Percentiles rank a stretch among this genome's conserved stretches.
Evolutionary conservation across 1,140 invertebrate genomes (phyloP).

Genomic region (Rhagoletis pomonella): DNA sequence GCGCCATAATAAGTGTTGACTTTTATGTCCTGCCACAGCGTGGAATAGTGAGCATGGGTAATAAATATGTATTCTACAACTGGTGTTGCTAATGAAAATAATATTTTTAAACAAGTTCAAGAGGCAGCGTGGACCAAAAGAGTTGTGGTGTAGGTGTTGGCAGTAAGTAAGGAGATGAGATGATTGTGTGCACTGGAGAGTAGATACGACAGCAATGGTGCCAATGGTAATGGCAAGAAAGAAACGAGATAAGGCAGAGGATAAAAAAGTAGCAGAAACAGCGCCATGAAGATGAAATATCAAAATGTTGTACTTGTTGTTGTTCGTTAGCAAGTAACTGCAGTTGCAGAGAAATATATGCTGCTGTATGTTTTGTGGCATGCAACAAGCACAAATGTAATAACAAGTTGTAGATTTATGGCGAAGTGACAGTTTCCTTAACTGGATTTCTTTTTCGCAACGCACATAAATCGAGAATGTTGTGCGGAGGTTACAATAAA

Average conservation of each 20-base stretch:
- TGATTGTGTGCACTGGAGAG: background rate
- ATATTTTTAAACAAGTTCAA: constrained; percentile 22
- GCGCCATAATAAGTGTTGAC: constrained; percentile 32
- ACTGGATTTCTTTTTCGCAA: background rate
- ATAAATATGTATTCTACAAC: constrained; percentile 14
- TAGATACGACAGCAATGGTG: background rate
- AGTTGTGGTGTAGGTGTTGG: constrained; percentile 22
- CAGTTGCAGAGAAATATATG: constrained; percentile 25
- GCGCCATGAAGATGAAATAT: background rate
- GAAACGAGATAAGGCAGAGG: background rate
- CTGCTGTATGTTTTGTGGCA: background rate
- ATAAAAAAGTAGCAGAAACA: background rate
- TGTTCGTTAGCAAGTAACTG: background rate
- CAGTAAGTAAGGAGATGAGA: constrained; percentile 27
- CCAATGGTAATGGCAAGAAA: background rate
- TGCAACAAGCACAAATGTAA: constrained; percentile 41
- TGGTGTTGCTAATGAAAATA: constrained; percentile 48
- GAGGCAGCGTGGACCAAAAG: background rate
- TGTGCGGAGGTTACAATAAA: too few species aligned
- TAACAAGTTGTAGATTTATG: constrained; percentile 44
- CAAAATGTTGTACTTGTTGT: background rate
- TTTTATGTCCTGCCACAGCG: constrained; percentile 1
- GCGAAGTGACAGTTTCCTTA: constrained; percentile 6
- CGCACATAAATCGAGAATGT: background rate
- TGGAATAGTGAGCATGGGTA: background rate